Evolutionary conservation across 1,140 invertebrate species (phyloP).

Genomic region (Pogonognathellus flavescens): DNA sequence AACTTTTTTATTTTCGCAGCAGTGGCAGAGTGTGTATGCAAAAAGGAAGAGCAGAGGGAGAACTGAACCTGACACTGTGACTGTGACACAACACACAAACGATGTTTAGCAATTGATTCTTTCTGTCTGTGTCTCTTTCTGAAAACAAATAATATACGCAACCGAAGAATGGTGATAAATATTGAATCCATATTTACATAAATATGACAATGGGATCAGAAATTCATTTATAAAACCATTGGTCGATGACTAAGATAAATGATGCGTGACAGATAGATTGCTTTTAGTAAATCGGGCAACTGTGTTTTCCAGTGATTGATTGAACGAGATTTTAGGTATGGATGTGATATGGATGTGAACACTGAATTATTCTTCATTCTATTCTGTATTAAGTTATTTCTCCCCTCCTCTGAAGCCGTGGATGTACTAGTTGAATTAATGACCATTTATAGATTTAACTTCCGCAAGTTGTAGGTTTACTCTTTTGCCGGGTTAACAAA

Average conservation of each 20-base stretch:
- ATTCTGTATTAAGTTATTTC: too few relatives aligned
- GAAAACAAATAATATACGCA: background rate
- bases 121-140: background rate
- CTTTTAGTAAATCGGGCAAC: constrained; percentile 21
- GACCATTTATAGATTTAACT: too few relatives aligned
- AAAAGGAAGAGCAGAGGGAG: background rate
- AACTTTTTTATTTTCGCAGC: too few relatives aligned
- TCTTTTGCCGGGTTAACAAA: too few relatives aligned
- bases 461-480: too few relatives aligned
- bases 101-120: background rate
- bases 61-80: background rate
- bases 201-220: constrained; percentile 22
- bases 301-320: background rate
- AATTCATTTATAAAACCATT: constrained; percentile 25
- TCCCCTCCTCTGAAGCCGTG: too few relatives aligned
- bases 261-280: constrained; percentile 32
- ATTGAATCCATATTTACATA: constrained; percentile 33
- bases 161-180: background rate
- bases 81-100: background rate
- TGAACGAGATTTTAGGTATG: background rate
- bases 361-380: too few relatives aligned
- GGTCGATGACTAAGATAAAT: constrained; percentile 36
- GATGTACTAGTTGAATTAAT: too few relatives aligned
- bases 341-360: background rate
- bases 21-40: too few relatives aligned